These are phyloP conservation scores for Grallaria varia DNA, from an alignment of 2,113 vertebrate genomes.

Conservation along the genomic window DNA sequence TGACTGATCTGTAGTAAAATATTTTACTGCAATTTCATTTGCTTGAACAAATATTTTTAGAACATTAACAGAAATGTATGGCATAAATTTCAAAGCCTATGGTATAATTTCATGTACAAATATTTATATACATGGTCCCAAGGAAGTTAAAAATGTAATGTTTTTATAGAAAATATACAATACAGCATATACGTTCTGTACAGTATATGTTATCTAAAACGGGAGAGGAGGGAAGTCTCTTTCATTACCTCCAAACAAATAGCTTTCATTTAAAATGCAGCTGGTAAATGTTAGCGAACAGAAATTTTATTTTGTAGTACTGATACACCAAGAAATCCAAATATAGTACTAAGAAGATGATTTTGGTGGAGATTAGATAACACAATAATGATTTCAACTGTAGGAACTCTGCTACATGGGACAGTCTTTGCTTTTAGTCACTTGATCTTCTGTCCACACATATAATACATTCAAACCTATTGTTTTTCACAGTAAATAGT, in stretches of 20 bases:
- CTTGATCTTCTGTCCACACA: background rate
- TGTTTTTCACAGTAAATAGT: background rate
- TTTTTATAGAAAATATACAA: constrained; percentile 62
- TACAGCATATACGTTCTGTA: background rate
- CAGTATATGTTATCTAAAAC: background rate
- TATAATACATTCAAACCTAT: background rate
- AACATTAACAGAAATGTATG: constrained; percentile 57
- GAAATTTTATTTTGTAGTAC: background rate
- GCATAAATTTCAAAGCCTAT: constrained; percentile 54
- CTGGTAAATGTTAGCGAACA: background rate
- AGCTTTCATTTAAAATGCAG: background rate
- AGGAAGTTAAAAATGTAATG: constrained; percentile 53
- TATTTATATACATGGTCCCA: constrained; percentile 52
- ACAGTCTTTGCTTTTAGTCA: background rate
- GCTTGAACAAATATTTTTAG: constrained; percentile 58
- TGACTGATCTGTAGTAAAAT: constrained; percentile 52
- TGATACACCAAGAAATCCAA: background rate
- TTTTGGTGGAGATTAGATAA: background rate
- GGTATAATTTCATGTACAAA: constrained; percentile 50
- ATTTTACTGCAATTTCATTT: constrained; percentile 62
- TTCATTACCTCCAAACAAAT: background rate
- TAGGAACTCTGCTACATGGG: background rate
- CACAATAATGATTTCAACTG: background rate
- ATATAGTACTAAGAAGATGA: background rate
- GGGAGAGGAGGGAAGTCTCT: background rate